phyloP scores from a whole-genome alignment of 37 sponge, comb jelly and placozoan genomes.

The Agelas oroides region DNA sequence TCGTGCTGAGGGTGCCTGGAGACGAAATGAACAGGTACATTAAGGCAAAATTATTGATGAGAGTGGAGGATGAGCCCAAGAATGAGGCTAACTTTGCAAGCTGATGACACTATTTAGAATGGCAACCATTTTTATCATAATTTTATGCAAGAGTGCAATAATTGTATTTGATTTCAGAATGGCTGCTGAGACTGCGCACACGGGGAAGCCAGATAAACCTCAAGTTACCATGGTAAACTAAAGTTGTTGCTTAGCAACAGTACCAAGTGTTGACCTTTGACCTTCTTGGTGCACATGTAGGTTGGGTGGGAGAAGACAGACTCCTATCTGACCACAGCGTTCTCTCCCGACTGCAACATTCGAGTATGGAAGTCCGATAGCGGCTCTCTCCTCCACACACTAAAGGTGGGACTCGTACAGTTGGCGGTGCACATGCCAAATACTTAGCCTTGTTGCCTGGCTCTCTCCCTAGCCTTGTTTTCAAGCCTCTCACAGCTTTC shows the following conservation, averaged over 20 bases:
- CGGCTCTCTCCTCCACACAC: slow-evolving; percentile 35
- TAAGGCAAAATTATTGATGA: too few species aligned
- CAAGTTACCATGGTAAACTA: slow-evolving; percentile 69
- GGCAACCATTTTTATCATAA: too few species aligned
- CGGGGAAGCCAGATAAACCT: slow-evolving; percentile 17
- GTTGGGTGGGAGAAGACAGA: slow-evolving; percentile 80
- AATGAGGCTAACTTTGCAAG: too few species aligned
- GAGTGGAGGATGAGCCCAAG: too few species aligned
- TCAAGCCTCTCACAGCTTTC: too few species aligned
- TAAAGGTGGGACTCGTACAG: slow-evolving; percentile 39
- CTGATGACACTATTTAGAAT: too few species aligned
- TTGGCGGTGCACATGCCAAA: too few species aligned
- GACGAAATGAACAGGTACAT: slow-evolving; percentile 23
- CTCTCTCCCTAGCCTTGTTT: too few species aligned
- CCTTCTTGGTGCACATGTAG: slow-evolving; percentile 8
- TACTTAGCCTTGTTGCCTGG: too few species aligned
- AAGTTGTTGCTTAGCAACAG: background rate
- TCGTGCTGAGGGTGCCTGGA: slow-evolving; percentile 14
- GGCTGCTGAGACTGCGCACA: background rate
- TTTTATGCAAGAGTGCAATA: too few species aligned
- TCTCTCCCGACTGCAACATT: slow-evolving; percentile 68
- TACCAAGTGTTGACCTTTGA: slow-evolving; percentile 1
- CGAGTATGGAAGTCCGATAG: slow-evolving; percentile 37
- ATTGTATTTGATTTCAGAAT: slow-evolving; percentile 5
- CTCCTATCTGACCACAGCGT: slow-evolving; percentile 67